These are phyloP conservation scores for Drosophila buzzatii DNA, from an alignment of 2,888 invertebrate genomes.

Conservation along the genomic window DNA sequence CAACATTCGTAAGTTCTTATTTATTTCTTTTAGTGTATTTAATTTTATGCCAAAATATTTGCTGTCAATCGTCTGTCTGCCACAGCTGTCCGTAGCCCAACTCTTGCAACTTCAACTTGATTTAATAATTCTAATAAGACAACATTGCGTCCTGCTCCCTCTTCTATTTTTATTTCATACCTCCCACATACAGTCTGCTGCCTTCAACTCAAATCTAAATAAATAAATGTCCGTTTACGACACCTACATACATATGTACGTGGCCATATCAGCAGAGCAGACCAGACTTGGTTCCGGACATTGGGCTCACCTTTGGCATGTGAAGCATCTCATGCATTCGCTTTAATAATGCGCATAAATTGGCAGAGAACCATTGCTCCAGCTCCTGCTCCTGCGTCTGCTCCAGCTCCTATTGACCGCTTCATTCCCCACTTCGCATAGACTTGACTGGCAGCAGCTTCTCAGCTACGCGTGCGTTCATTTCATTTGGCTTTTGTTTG, in stretches of 20 bases:
- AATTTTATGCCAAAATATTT: not conserved
- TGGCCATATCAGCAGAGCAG: slow-evolving; percentile 25
- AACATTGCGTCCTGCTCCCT: slow-evolving; percentile 9
- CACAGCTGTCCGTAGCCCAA: not conserved
- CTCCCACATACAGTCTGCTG: slow-evolving; percentile 39
- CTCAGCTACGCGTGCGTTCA: slow-evolving; percentile 58
- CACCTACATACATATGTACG: slow-evolving; percentile 55
- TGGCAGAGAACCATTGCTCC: slow-evolving; percentile 47
- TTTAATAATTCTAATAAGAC: slow-evolving; percentile 64
- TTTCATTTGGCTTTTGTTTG: slow-evolving; percentile 77
- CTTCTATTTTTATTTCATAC: not conserved
- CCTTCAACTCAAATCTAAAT: slow-evolving; percentile 69
- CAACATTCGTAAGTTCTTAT: not conserved
- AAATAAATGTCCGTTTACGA: slow-evolving; percentile 74
- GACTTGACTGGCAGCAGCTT: slow-evolving; percentile 17
- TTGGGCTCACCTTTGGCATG: slow-evolving; percentile 55
- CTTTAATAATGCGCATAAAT: slow-evolving; percentile 82
- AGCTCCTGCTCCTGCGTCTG: slow-evolving; percentile 54
- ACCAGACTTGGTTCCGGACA: slow-evolving; percentile 11
- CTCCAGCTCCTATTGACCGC: slow-evolving; percentile 72
- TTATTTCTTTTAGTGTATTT: not conserved
- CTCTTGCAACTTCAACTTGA: slow-evolving; percentile 37
- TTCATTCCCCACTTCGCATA: slow-evolving; percentile 54
- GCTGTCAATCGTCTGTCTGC: not conserved
- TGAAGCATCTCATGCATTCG: slow-evolving; percentile 71